Evolutionary conservation across 2,888 invertebrate species (phyloP).

Genomic region (Callyntrura guangdongensis): DNA sequence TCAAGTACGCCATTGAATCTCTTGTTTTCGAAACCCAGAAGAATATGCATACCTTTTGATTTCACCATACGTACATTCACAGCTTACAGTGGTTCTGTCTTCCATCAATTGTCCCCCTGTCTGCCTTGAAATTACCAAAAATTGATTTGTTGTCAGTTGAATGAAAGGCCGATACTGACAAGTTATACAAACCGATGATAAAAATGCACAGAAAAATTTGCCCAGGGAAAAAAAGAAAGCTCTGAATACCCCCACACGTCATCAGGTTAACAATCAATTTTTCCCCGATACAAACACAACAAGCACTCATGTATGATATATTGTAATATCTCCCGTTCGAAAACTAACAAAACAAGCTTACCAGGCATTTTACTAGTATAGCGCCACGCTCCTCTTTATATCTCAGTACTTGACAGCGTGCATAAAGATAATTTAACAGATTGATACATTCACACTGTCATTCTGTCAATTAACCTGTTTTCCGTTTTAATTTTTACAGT

Average conservation of each 20-base stretch:
- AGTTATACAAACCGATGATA: too few relatives aligned
- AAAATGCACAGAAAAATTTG: not conserved
- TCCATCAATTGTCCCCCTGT: not conserved
- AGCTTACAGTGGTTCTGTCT: too few relatives aligned
- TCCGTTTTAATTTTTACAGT: conserved; percentile 28
- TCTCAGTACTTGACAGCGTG: not conserved
- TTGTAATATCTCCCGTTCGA: not conserved
- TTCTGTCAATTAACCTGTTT: conserved; percentile 46
- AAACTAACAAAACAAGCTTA: conserved; percentile 13
- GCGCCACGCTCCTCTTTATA: not conserved
- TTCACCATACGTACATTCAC: too few relatives aligned
- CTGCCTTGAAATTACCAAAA: not conserved
- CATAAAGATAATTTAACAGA: not conserved
- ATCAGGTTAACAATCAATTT: conserved; percentile 4
- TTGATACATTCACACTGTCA: conserved; percentile 44
- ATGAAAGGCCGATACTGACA: not conserved
- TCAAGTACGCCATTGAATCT: too few relatives aligned
- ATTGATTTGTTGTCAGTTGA: conserved; percentile 6
- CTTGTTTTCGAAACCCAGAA: too few relatives aligned
- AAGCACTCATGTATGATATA: not conserved
- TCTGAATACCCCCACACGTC: not conserved
- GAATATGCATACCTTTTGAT: too few relatives aligned
- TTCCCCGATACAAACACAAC: not conserved
- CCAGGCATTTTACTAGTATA: too few relatives aligned
- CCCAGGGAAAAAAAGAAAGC: not conserved